These are phyloP conservation scores for Chaitophorus viminalis DNA, from an alignment of 2,888 invertebrate species.

Conservation along the genomic window DNA sequence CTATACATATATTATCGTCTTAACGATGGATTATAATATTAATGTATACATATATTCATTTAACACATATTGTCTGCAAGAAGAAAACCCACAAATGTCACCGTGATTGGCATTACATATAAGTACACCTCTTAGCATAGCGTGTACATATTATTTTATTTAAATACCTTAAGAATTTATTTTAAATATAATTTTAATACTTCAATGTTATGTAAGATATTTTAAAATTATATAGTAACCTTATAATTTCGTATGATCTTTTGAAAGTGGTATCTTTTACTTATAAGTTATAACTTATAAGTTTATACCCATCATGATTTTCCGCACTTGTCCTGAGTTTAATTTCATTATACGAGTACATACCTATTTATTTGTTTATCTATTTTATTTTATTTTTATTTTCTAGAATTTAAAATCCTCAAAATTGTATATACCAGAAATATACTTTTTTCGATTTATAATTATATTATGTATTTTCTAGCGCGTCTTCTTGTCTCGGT, in stretches of 20 bases:
- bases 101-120: background rate
- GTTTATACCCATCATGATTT: no score
- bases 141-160: background rate
- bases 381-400: no score
- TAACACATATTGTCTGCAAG: background rate
- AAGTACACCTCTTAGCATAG: background rate
- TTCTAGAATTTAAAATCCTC: no score
- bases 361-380: no score
- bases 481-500: no score
- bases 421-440: no score
- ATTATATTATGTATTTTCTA: no score
- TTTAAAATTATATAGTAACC: background rate
- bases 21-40: constrained; percentile 5
- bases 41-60: background rate
- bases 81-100: constrained; percentile 30
- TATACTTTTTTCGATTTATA: no score
- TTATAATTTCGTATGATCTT: background rate
- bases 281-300: no score
- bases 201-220: background rate
- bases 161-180: background rate
- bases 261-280: background rate
- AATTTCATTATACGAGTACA: no score
- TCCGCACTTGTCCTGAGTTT: no score
- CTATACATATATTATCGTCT: constrained; percentile 6
- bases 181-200: background rate